These are phyloP conservation scores for Grammomys dolichurus DNA, from an alignment of 2,113 vertebrate genomes.

Conservation along the genomic window DNA sequence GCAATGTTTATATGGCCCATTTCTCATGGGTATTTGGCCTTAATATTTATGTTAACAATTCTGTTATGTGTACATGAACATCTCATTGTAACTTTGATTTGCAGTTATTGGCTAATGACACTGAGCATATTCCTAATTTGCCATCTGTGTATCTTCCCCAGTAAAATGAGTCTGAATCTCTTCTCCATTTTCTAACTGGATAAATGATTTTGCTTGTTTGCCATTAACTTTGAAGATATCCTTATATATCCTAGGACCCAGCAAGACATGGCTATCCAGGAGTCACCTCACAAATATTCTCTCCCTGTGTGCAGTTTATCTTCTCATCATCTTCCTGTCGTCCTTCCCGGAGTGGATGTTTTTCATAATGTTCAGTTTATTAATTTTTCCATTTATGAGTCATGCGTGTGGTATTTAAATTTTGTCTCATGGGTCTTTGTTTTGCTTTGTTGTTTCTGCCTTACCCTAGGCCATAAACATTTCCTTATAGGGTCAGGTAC, in stretches of 20 bases:
- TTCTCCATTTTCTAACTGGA: neutral
- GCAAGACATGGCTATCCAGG: neutral
- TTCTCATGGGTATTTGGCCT: neutral
- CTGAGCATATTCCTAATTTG: neutral
- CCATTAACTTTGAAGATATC: neutral
- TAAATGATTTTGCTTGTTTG: neutral
- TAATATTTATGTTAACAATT: neutral
- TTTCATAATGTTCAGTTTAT: neutral
- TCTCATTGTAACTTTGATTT: neutral
- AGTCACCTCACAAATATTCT: conserved; percentile 2
- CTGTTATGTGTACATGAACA: neutral
- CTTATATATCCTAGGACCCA: neutral
- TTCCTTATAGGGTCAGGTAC: neutral
- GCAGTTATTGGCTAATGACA: neutral
- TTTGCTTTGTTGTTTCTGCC: neutral
- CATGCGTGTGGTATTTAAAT: neutral
- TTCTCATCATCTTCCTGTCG: neutral
- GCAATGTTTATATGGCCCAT: neutral
- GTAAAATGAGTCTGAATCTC: neutral
- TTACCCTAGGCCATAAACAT: neutral
- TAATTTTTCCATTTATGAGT: neutral
- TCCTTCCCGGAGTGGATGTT: neutral
- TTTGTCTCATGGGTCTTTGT: neutral
- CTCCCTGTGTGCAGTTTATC: neutral
- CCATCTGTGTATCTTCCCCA: neutral